Conservation (phyloP, 2,113 vertebrate genomes). For the Epinephelus fuscoguttatus region DNA sequence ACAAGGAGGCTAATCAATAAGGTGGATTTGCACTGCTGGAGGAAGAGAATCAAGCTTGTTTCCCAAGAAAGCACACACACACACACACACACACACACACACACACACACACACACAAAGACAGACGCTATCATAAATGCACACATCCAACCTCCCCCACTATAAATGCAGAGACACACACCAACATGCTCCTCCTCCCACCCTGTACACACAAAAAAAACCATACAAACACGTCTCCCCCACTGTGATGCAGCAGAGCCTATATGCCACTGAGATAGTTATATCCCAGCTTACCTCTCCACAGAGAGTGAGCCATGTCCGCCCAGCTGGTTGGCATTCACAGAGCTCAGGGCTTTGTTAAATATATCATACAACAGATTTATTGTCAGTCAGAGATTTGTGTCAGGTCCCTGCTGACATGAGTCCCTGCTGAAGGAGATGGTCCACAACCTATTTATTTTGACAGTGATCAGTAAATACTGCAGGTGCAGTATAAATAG, state of each 20-base stretch:
- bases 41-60: conserved; percentile 53
- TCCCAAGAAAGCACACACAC: conserved; percentile 42
- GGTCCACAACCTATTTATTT: conserved; percentile 1
- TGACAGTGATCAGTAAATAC: conserved; percentile 18
- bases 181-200: conserved; percentile 1
- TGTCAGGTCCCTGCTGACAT: not conserved
- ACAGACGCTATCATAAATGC: conserved; percentile 7
- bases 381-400: conserved; percentile 18
- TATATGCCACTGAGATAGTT: conserved; percentile 11
- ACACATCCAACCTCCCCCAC: conserved; percentile 6
- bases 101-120: not conserved
- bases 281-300: conserved; percentile 13
- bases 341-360: conserved; percentile 25
- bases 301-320: not conserved
- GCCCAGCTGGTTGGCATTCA: conserved; percentile 29
- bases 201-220: not conserved
- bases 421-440: not conserved
- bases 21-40: conserved; percentile 62
- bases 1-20: conserved; percentile 72
- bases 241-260: conserved; percentile 35
- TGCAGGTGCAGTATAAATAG: too few relatives aligned
- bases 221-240: conserved; percentile 1
- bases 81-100: conserved; percentile 20
- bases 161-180: conserved; percentile 29
- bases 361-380: conserved; percentile 26